Base-by-base conservation (phyloP, 2,888 invertebrate species). In the Ethmia dodecea region DNA sequence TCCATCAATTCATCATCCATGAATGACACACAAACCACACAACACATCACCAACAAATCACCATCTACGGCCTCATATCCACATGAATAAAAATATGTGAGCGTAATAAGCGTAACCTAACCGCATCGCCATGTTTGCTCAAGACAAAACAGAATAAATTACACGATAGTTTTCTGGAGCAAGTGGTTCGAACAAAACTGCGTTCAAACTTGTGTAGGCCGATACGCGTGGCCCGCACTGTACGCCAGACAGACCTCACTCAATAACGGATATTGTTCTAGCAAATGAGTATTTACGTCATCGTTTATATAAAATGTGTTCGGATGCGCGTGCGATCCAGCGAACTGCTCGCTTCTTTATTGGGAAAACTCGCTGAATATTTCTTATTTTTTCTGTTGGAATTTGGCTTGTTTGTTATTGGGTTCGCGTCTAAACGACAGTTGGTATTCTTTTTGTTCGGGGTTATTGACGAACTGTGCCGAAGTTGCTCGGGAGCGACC, bases 191-290 rank as follows among this genome's bases (percentile, higher is more conserved):
- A 20, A 31, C 15, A 28, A 20, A 31, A 38, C 31, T 27, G 27
- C 27, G 30, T 30, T 2, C n/a, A 33, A 24, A 13, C 22, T 3
- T 10, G 12, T 6, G 11, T 8, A 10, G 25, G 20, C 14, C 43
- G 50, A 37, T 50, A 54, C 56, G 50, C 40, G 33, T 40, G 55
- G 44, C 60, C 53, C 26, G 50, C 51, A 63, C 53, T 64, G 63
- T 60, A 67, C 41, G 44, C 51, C 49, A 79, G 84, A 81, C 84
- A 83, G 79, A 76, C 74, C 80, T 84, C 84, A 83, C 79, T 84
- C 84, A 83, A 81, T 84, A 84, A 81, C 81, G 78, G 80, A 84
- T 80, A 84, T 84, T 84, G 84, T 83, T 83, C 78, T 76, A 71
- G 69, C 76, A 81, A 84, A 84, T 81, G 78, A 84, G 80, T 83